Percentiles rank a stretch among this genome's conserved stretches.
Conservation (phyloP, 2,797 vertebrate species). For the Gallinago solitaria region DNA sequence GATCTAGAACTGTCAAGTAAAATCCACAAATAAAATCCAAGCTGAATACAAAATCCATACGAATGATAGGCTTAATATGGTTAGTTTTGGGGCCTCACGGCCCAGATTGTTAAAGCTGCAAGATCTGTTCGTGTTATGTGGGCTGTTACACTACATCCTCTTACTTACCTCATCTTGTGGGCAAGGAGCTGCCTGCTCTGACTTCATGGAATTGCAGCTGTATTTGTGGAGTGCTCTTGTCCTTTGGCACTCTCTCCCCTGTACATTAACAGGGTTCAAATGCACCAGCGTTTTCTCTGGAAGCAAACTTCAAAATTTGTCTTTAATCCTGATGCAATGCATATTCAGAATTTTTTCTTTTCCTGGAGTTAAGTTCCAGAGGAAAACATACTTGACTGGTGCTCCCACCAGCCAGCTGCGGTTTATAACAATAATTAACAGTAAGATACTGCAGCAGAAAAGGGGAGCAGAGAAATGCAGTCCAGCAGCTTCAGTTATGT, state of each 20-base stretch:
- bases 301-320: slow-evolving; percentile 19
- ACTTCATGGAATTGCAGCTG: slow-evolving; percentile 74
- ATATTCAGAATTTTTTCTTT: slow-evolving; percentile 45
- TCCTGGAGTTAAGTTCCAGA: slow-evolving; percentile 29
- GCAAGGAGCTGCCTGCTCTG: slow-evolving; percentile 72
- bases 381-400: slow-evolving; percentile 2
- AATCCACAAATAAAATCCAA: slow-evolving; percentile 13
- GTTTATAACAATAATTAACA: background rate
- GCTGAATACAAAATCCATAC: background rate
- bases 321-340: slow-evolving; percentile 34
- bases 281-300: slow-evolving; percentile 45
- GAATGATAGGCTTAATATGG: background rate
- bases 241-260: slow-evolving; percentile 63
- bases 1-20: slow-evolving; percentile 8
- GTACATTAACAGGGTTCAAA: slow-evolving; percentile 53
- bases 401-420: background rate
- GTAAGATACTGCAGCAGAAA: background rate
- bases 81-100: slow-evolving; percentile 19
- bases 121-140: slow-evolving; percentile 3
- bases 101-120: slow-evolving; percentile 28
- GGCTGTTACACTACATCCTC: slow-evolving; percentile 35
- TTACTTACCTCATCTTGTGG: slow-evolving; percentile 74
- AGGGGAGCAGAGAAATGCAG: background rate
- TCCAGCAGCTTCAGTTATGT: background rate
- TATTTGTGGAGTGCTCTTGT: slow-evolving; percentile 72